Percentiles rank a stretch among this genome's conserved stretches.
phyloP scores from a whole-genome alignment of 2,888 invertebrate species.

The Trissonchulus sp. region DNA sequence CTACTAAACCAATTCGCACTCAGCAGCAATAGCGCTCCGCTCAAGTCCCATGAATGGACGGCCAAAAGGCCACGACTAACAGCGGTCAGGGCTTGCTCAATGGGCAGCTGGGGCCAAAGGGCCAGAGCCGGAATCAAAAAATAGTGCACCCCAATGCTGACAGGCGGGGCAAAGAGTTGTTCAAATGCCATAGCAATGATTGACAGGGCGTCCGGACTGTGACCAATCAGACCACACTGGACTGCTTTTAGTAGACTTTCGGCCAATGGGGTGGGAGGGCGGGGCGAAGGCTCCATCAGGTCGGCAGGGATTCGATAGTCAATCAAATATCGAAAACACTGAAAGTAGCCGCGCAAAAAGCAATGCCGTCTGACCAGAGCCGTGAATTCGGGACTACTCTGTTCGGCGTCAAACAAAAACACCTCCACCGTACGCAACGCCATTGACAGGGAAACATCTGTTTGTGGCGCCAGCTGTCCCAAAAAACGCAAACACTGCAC shows the following conservation, averaged over 20 bases:
- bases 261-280: conserved; percentile 67
- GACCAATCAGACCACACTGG: background rate
- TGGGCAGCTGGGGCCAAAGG: background rate
- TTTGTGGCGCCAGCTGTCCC: background rate
- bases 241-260: conserved; percentile 70
- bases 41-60: background rate
- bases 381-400: background rate
- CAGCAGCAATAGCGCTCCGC: background rate
- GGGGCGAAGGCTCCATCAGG: conserved; percentile 63
- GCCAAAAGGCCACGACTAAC: background rate
- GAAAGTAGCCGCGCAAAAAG: background rate
- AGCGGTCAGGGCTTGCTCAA: background rate
- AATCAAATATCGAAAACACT: background rate
- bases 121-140: conserved; percentile 52
- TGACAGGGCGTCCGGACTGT: background rate
- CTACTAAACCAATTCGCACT: background rate
- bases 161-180: background rate
- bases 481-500: background rate
- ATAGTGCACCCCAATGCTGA: conserved; percentile 61
- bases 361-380: background rate
- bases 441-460: background rate
- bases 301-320: conserved; percentile 57
- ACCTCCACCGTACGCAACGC: background rate
- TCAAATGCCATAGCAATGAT: background rate
- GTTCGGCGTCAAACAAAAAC: background rate